Base-by-base conservation (phyloP, 1,140 invertebrate genomes). In the Steinernema feltiae region DNA sequence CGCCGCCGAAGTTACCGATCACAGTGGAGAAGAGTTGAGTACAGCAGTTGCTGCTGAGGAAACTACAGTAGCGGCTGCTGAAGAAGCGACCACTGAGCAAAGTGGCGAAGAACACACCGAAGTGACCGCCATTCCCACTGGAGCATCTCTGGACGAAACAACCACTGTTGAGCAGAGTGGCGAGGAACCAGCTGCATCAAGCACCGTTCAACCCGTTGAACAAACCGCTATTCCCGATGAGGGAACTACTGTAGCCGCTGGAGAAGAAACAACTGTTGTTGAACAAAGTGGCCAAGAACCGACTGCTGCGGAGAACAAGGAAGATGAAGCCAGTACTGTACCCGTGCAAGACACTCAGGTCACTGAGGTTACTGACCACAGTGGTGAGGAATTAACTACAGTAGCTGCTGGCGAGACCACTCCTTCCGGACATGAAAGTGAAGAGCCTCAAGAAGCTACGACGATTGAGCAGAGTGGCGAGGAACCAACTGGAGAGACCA, bases 121-220 rank as follows among this genome's bases (percentile, higher is more conserved):
- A 69, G n/a, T n/a, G n/a, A n/a, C n/a, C n/a, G n/a, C n/a, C n/a
- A n/a, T n/a, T n/a, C 21, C 72, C 21, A 73, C 70, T 31, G 35
- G 18, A 41, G 35, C 35, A 7, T 18, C 73, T 12, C 32, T 27
- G 69, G 74, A 76, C 27, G 75, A 35, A 2, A 53, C 75, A 27
- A 76, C 75, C 29, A 71, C 75, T 7, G 53, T 63, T 63, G 53
- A 46, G n/a, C n/a, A 7, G n/a, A 46, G 41, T 46, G 41, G 41
- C 41, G 41, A 46, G 41, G 41, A 46, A 46, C n/a, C n/a, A n/a
- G 41, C 41, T 46, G 41, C 41, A 46, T 12, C 41, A n/a, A 46
- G 7, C 7, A 12, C 41, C 41, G 41, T 7, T n/a, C 7, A n/a
- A n/a, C n/a, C 41, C n/a, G 41, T 46, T 7, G 41, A 46, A 46